phyloP scores from a whole-genome alignment of 2,797 vertebrate species.

The Epinephelus malabaricus region DNA sequence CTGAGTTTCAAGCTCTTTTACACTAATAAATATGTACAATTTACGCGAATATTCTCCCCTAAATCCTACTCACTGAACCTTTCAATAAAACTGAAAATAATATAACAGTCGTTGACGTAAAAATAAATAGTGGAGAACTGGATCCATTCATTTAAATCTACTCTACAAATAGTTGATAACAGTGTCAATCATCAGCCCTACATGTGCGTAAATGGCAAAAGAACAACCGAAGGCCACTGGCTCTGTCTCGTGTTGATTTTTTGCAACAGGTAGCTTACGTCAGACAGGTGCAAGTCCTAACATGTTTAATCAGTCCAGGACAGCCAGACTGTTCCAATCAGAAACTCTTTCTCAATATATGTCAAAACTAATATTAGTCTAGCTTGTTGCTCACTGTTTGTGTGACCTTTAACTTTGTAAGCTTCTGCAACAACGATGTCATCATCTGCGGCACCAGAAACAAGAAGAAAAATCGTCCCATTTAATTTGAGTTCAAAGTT shows the following conservation, averaged over 20 bases:
- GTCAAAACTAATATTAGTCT: conserved; percentile 20
- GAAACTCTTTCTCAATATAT: conserved; percentile 8
- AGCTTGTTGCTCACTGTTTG: neutral
- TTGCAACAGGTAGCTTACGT: conserved; percentile 2
- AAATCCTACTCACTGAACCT: neutral
- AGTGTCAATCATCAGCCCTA: neutral
- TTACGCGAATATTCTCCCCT: too few relatives aligned
- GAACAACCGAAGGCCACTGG: neutral
- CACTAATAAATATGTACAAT: too few relatives aligned
- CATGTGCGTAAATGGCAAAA: neutral
- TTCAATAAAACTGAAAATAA: neutral
- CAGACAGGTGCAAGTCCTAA: neutral
- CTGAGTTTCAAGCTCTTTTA: too few relatives aligned
- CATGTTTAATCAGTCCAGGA: neutral
- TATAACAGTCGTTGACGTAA: neutral
- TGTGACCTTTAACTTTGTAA: conserved; percentile 8
- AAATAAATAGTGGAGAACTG: neutral
- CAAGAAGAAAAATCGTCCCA: neutral
- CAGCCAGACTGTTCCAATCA: conserved; percentile 7
- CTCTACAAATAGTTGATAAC: neutral
- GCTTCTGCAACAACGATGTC: neutral
- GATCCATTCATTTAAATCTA: neutral
- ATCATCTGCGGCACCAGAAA: neutral
- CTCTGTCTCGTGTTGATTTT: neutral
- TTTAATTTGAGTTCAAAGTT: neutral